Conservation (phyloP, 2,888 invertebrate species). For the Zelleria hepariella region DNA sequence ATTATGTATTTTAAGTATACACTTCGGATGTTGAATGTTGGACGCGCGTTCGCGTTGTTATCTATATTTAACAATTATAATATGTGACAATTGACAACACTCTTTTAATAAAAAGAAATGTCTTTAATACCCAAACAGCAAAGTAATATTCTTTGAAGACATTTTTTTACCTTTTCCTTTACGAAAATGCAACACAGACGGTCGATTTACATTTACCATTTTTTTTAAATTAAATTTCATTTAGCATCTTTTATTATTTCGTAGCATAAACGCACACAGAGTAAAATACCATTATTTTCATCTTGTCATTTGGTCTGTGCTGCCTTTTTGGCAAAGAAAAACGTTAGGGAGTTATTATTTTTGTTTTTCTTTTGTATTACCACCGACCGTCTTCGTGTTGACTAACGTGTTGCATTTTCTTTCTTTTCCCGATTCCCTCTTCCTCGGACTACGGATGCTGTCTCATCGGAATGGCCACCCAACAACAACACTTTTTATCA, state of each 20-base stretch:
- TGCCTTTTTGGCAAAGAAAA: constrained; percentile 62
- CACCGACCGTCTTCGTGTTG: constrained; percentile 42
- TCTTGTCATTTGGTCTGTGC: constrained; percentile 52
- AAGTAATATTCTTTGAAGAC: constrained; percentile 19
- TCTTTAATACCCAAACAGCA: constrained; percentile 17
- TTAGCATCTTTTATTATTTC: constrained; percentile 18
- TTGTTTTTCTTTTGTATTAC: constrained; percentile 18
- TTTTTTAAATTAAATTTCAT: constrained; percentile 12
- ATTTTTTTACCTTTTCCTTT: constrained; percentile 31
- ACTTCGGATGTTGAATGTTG: constrained; percentile 1
- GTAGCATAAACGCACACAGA: constrained; percentile 17
- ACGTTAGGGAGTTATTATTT: constrained; percentile 14
- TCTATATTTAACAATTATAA: background rate
- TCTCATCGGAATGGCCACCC: too few species aligned
- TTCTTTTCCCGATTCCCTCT: constrained; percentile 55
- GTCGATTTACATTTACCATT: constrained; percentile 32
- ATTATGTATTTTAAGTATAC: background rate
- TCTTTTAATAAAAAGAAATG: constrained; percentile 18
- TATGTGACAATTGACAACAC: constrained; percentile 6
- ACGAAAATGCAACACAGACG: constrained; percentile 72
- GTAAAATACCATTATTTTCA: constrained; percentile 22
- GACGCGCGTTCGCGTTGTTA: background rate
- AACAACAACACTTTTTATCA: too few species aligned
- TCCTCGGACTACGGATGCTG: background rate
- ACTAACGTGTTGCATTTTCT: constrained; percentile 71